Base-by-base conservation (phyloP, 2,113 vertebrate genomes). In the Oreochromis tanganicae region DNA sequence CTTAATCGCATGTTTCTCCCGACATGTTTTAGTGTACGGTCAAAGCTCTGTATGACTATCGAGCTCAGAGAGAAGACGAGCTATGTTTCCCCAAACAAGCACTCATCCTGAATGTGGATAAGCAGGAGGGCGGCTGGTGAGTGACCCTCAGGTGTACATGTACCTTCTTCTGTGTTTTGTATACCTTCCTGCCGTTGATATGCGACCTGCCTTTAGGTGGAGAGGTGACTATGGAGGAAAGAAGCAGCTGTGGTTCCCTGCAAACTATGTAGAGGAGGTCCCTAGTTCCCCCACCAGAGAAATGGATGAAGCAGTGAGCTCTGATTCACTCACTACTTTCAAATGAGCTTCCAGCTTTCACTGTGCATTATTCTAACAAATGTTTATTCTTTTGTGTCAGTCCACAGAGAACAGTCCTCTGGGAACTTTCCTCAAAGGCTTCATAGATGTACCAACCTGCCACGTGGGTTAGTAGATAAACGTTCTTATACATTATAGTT, bases 21-120 rank as follows among this genome's bases (percentile, higher is more conserved):
- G 46, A 4, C 36, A 75, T 46, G 83, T 84, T 88, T 50, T 90
- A 98, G 97, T 97, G 97, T 48, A 97, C 96, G 0, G 97, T 97
- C 91, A 98, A 98, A 95, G 97, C 97, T 57, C 95, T 97, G 82
- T 98, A 98, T 0, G 97, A 98, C 93, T 98, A 98, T 90, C 96
- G 97, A 87, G 97, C 97, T 0, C 97, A 97, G 91, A 94, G 97
- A n/a, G 97, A 98, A 55, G 97, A 98, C 0, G 97, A 98, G 92
- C 96, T 98, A n/a, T 97, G 97, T 0, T 98, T 98, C 96, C 97
- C 97, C 94, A 98, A 98, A 88, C 97, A 98, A 89, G 97, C 97
- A 55, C 97, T 98, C 78, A 97, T 98, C 93, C 92, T 96, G 89
- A 97, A 96, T 0, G 97, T 98, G 4, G 97, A 97, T 89, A 97